phyloP scores from a whole-genome alignment of 2,797 vertebrate species.

The Tinamus major region DNA sequence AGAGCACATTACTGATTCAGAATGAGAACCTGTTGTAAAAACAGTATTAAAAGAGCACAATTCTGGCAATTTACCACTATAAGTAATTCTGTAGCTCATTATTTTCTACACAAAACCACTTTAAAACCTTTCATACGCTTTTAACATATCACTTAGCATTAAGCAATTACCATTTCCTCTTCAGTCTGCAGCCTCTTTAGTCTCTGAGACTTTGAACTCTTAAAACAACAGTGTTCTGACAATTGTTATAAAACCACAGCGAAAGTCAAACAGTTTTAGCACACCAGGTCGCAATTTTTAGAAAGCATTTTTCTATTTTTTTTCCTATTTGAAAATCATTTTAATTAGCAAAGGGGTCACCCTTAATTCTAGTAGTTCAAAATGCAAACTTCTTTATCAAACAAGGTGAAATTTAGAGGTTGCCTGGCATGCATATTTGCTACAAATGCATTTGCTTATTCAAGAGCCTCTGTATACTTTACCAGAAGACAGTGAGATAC shows the following conservation, averaged over 20 bases:
- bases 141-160: constrained; percentile 68
- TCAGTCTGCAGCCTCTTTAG: constrained; percentile 53
- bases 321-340: constrained; percentile 2
- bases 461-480: background rate
- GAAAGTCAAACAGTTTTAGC: constrained; percentile 27
- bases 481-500: background rate
- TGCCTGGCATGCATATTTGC: background rate
- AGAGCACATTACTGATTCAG: constrained; percentile 43
- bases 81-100: constrained; percentile 49
- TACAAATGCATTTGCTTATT: background rate
- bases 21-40: constrained; percentile 20
- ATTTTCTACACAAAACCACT: constrained; percentile 63
- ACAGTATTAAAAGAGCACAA: constrained; percentile 1
- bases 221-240: constrained; percentile 62
- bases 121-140: constrained; percentile 68
- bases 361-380: background rate
- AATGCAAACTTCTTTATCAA: background rate
- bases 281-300: background rate
- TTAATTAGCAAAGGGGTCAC: background rate
- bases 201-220: constrained; percentile 60
- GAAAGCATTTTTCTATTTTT: background rate
- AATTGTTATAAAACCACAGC: constrained; percentile 50
- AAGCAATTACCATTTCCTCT: constrained; percentile 63
- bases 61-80: constrained; percentile 49
- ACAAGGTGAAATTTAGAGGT: background rate